Evolutionary conservation across 1,140 invertebrate genomes (phyloP).

Genomic region (Cydia amplana): DNA sequence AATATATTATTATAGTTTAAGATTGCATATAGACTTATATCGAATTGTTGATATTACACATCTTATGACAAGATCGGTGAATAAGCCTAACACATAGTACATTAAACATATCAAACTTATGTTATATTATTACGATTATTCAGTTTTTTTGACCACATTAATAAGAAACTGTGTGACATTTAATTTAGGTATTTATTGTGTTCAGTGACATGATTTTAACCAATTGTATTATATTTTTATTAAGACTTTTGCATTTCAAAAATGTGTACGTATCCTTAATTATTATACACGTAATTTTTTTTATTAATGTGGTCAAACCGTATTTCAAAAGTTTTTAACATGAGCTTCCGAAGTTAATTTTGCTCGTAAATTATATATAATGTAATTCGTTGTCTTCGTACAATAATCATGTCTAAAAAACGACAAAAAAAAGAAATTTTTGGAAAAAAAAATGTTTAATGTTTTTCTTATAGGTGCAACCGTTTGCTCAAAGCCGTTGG

Average conservation of each 20-base stretch:
- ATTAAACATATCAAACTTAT: slow-evolving; percentile 73
- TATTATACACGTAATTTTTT: slow-evolving; percentile 29
- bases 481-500: slow-evolving; percentile 63
- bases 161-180: neutral
- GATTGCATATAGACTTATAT: slow-evolving; percentile 50
- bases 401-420: slow-evolving; percentile 60
- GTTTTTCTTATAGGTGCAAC: slow-evolving; percentile 61
- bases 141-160: slow-evolving; percentile 26
- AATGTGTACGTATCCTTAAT: neutral
- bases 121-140: slow-evolving; percentile 45
- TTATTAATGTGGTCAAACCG: slow-evolving; percentile 42
- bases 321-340: slow-evolving; percentile 35
- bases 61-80: slow-evolving; percentile 59
- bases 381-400: slow-evolving; percentile 47
- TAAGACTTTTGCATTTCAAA: neutral
- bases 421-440: slow-evolving; percentile 58
- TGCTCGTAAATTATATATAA: slow-evolving; percentile 48
- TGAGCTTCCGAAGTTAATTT: slow-evolving; percentile 65
- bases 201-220: neutral
- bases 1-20: slow-evolving; percentile 48
- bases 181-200: slow-evolving; percentile 14
- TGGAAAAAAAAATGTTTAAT: slow-evolving; percentile 44
- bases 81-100: slow-evolving; percentile 68
- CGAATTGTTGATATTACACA: slow-evolving; percentile 56
- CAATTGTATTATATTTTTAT: neutral